Evolutionary conservation across 2,888 invertebrate genomes (phyloP), one percentile per base, ranked within the genome.

Genomic region (Gerris lacustris): DNA sequence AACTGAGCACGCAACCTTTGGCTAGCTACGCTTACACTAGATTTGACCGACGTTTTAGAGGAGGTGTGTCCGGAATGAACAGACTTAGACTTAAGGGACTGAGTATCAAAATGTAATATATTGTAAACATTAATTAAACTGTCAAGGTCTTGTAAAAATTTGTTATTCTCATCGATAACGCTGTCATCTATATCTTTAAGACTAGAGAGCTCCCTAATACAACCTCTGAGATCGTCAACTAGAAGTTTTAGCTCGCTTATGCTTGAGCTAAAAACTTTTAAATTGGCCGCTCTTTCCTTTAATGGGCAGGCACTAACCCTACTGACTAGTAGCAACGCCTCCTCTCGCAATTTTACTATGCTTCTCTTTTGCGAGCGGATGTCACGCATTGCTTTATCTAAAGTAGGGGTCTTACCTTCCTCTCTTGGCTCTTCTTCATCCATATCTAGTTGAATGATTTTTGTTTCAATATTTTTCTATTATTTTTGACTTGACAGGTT

Each of bases 401-500:
- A 55, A 15, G 11, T 47, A 47, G 55, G 55, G 55, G 55, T 55
- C 55, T 55, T 55, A 55, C 55, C 55, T 55, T 55, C 55, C 55
- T 55, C 55, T 5, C 55, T 55, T 15, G 55, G 55, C 55, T 55
- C 55, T 11, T 55, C 55, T 5, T 55, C 5, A 55, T 9, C 2
- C 15, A 11, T 15, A 11, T 55, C 55, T 7, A 47, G 47, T 11
- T 55, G 11, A 55, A 55, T 55, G 11, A 47, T 55, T 55, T 55
- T 11, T 11, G 1, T 55, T 2, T 4, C 15, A 9, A 9, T 11
- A 11, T 11, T n/a, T n/a, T n/a, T n/a, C n/a, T n/a, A n/a, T n/a
- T n/a, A n/a, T 55, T 55, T 55, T 55, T 55, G 55, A 55, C 55
- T 55, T 55, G 55, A 55, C 55, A 31, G 31, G 31, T 31, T 31